Conservation (phyloP, 2,888 invertebrate genomes). For the Agonopterix subpropinquella region DNA sequence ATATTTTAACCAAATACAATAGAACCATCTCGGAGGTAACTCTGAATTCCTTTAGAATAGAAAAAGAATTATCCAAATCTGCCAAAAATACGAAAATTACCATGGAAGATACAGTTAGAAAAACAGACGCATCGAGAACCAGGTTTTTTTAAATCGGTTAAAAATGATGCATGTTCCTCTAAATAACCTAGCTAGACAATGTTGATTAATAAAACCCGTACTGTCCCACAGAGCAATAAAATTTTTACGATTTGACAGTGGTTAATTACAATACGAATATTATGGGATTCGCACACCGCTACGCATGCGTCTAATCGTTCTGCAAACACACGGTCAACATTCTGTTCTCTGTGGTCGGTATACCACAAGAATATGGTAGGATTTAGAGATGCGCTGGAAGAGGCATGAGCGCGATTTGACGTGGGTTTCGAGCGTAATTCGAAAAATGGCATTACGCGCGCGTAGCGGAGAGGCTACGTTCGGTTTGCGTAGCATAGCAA, state of each 20-base stretch:
- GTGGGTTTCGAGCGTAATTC: no score
- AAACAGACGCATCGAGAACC: not conserved
- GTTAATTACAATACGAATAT: conserved; percentile 16
- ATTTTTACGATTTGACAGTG: conserved; percentile 19
- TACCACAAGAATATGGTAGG: conserved; percentile 11
- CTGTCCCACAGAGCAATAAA: conserved; percentile 7
- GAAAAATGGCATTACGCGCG: no score
- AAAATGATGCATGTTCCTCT: not conserved
- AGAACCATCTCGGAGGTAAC: not conserved
- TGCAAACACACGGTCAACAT: conserved; percentile 24
- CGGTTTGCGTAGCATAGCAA: no score
- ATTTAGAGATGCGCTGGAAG: conserved; percentile 6
- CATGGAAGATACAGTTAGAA: not conserved
- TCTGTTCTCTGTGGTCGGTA: conserved; percentile 24
- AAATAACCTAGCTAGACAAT: no score
- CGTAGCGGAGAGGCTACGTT: no score
- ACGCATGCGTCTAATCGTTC: conserved; percentile 30
- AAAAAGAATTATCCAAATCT: not conserved
- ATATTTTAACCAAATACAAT: not conserved
- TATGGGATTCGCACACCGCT: conserved; percentile 18
- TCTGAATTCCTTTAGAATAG: no score
- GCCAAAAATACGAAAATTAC: not conserved
- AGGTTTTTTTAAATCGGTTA: not conserved
- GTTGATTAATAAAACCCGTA: no score
- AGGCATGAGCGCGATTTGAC: not conserved